Evolutionary conservation across 2,888 invertebrate species (phyloP).

Genomic region (Saturnia japonica): DNA sequence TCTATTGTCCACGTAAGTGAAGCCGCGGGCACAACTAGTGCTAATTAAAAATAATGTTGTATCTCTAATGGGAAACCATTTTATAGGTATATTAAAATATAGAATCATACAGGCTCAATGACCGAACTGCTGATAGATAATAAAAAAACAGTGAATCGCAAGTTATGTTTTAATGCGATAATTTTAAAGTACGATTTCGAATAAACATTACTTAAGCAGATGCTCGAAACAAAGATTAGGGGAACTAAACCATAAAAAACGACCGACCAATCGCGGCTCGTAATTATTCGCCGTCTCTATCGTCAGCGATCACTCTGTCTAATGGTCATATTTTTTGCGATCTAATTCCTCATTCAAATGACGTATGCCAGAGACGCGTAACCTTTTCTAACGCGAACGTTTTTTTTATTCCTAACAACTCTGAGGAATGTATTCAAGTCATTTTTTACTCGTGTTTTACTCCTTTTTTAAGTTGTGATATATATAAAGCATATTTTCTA

Average conservation of each 20-base stretch:
- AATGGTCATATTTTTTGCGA: conserved; percentile 80
- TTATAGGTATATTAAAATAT: conserved; percentile 75
- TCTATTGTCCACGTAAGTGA: no score
- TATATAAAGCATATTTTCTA: no score
- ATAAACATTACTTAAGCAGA: conserved; percentile 75
- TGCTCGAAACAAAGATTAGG: conserved; percentile 81
- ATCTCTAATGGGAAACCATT: conserved; percentile 70
- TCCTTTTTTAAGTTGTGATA: no score
- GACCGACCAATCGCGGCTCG: conserved; percentile 72
- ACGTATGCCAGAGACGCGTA: conserved; percentile 71
- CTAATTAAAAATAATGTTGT: conserved; percentile 39
- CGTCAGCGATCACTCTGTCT: conserved; percentile 66
- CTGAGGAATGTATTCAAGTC: not conserved
- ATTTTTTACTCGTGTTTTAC: not conserved
- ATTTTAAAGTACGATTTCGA: conserved; percentile 74
- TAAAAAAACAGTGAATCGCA: conserved; percentile 56
- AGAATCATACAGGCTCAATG: conserved; percentile 69
- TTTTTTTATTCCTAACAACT: conserved; percentile 29
- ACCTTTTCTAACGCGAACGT: conserved; percentile 53
- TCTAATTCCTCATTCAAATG: conserved; percentile 80
- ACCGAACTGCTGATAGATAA: conserved; percentile 51
- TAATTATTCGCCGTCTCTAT: conserved; percentile 56
- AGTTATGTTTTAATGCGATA: conserved; percentile 70
- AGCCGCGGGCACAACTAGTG: no score
- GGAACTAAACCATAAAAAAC: conserved; percentile 81